Evolutionary conservation across 2,888 invertebrate species (phyloP).

Genomic region (Agrotis ipsilon): DNA sequence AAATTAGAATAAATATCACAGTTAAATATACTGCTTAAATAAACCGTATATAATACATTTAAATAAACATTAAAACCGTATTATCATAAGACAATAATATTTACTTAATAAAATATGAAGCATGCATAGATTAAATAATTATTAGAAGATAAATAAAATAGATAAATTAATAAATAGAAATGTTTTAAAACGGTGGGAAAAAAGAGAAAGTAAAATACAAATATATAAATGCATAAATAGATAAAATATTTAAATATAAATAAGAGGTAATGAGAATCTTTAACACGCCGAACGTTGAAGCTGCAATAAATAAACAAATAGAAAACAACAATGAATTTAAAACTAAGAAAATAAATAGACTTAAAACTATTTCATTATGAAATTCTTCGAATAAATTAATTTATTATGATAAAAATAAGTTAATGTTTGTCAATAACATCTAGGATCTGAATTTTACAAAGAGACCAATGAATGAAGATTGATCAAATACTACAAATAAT

Average conservation of each 20-base stretch:
- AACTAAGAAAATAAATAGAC: slow-evolving; percentile 71
- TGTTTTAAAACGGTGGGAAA: slow-evolving; percentile 45
- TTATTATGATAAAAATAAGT: slow-evolving; percentile 22
- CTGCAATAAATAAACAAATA: slow-evolving; percentile 75
- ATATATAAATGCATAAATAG: neutral
- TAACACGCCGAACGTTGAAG: slow-evolving; percentile 70
- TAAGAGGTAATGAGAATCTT: slow-evolving; percentile 60
- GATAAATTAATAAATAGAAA: slow-evolving; percentile 23
- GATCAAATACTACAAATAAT: neutral
- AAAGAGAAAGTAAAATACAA: slow-evolving; percentile 21
- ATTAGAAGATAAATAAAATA: slow-evolving; percentile 9
- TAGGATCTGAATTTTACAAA: slow-evolving; percentile 15
- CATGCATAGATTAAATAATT: slow-evolving; percentile 12
- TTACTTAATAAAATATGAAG: neutral
- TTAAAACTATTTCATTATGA: slow-evolving; percentile 57
- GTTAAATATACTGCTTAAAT: slow-evolving; percentile 80
- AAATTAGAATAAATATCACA: slow-evolving; percentile 77
- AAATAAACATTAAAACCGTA: slow-evolving; percentile 13
- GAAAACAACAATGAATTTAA: slow-evolving; percentile 65
- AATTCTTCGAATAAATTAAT: slow-evolving; percentile 54
- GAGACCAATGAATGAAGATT: neutral
- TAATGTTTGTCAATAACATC: slow-evolving; percentile 27
- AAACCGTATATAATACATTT: slow-evolving; percentile 22
- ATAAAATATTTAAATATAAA: neutral
- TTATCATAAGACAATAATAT: slow-evolving; percentile 26